Conservation (phyloP, 2,113 vertebrate species). For the Ptilonorhynchus violaceus region DNA sequence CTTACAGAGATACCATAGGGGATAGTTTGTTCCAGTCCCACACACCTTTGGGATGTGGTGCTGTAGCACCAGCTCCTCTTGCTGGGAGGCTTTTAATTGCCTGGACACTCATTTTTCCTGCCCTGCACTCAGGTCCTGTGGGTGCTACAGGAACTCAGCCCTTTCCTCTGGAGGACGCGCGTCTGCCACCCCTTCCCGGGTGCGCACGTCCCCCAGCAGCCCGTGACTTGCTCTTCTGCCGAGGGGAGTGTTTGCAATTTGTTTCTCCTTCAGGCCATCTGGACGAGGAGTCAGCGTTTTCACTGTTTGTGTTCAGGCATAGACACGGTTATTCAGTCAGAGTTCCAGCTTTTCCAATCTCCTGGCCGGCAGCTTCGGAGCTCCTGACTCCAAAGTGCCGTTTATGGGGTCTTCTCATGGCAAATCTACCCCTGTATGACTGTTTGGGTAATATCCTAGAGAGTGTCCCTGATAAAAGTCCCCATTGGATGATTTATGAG, state of each 20-base stretch:
- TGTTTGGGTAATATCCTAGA: neutral
- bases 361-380: neutral
- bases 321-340: neutral
- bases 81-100: neutral
- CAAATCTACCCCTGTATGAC: neutral
- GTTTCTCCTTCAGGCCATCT: constrained; percentile 13
- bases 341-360: neutral
- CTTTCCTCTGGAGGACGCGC: neutral
- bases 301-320: neutral
- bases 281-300: neutral
- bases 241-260: neutral
- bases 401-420: neutral
- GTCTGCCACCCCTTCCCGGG: neutral
- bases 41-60: neutral
- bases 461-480: neutral
- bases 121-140: neutral
- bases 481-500: neutral
- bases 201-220: neutral
- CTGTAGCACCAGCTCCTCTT: neutral
- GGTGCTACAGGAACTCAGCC: neutral
- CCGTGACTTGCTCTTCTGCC: neutral
- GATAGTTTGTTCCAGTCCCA: fast-evolving
- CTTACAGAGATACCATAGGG: fast-evolving
- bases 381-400: neutral
- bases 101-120: neutral